Base-by-base conservation (phyloP, 1,140 invertebrate species). In the Drosophila virilis region DNA sequence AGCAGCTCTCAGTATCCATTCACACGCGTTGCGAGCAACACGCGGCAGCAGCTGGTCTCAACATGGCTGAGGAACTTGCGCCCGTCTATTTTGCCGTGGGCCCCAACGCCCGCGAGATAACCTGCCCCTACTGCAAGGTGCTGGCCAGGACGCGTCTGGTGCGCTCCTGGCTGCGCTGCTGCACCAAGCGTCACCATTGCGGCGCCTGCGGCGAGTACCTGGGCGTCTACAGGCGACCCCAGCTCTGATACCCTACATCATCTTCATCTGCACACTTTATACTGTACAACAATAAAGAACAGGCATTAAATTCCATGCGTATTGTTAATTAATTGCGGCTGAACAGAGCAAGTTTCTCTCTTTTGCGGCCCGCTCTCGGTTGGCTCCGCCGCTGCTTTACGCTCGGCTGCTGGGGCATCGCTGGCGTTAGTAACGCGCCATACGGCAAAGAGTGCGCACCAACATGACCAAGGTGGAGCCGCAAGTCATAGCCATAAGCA, bases 81-180 rank as follows among this genome's bases (percentile, higher is more conserved):
- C 76, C 90, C 33, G 76, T 88, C 12, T 92, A 92, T 61, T 92
- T 92, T 74, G 91, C 91, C 68, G 91, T 92, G 6, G 91, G 91
- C n/a, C 91, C 91, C 22, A 72, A 83, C n/a, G 66, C 80, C 1
- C 90, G 91, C 40, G 89, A 91, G 62, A 76, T 92, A 40, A 91
- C 80, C 43, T 92, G 91, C 50, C 91, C 91, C 8, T 82, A 88
- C 38, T 92, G 91, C 58, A 61, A 86, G 17, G 61, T 54, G 13
- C 65, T 74, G 64, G 78, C 77, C 13, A 91, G 79, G 66, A 92
- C 91, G 0, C 68, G 75, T 1, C 52, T 92, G 52, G 72, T 73
- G 35, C 76, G 90, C 32, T 74, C 77, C 59, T 80, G 80, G 68
- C 59, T 84, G 35, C 61, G 60, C 28, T 91, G 75, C 38, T 89